phyloP scores from a whole-genome alignment of 2,797 vertebrate genomes.

The Chelon labrosus region DNA sequence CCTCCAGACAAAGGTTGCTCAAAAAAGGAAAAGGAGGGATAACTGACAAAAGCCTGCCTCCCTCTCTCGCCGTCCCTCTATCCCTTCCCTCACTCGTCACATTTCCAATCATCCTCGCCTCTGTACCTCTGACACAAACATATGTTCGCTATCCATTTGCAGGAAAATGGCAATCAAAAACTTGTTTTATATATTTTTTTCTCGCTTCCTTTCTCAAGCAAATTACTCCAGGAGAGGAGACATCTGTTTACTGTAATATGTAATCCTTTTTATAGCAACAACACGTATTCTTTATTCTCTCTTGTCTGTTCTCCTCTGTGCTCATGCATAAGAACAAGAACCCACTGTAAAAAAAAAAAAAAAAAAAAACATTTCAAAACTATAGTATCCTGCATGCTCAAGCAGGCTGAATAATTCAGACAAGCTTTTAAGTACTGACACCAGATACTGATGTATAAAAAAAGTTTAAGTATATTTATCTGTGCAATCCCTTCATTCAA shows the following conservation, averaged over 20 bases:
- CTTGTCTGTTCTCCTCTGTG: conserved; percentile 26
- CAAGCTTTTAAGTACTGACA: conserved; percentile 3
- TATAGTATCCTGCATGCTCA: conserved; percentile 6
- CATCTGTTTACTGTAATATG: conserved; percentile 57
- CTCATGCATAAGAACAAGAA: conserved; percentile 36
- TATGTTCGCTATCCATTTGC: conserved; percentile 53
- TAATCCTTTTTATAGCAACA: conserved; percentile 39
- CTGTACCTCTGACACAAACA: conserved; percentile 64
- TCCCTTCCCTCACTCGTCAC: conserved; percentile 18
- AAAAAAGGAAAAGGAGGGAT: conserved; percentile 27
- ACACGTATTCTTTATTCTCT: conserved; percentile 43
- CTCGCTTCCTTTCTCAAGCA: conserved; percentile 35
- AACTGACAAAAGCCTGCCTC: conserved; percentile 24
- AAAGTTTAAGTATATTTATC: neutral
- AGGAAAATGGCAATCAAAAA: conserved; percentile 60
- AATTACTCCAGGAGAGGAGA: conserved; percentile 44
- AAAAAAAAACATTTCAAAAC: conserved; percentile 8
- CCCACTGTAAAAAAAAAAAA: conserved; percentile 24
- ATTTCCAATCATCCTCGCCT: conserved; percentile 40
- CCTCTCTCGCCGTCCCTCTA: conserved; percentile 6
- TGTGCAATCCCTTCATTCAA: neutral
- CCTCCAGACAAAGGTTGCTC: conserved; percentile 31
- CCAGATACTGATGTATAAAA: neutral
- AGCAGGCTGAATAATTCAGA: conserved; percentile 8
- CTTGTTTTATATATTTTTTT: conserved; percentile 20